Base-by-base conservation (phyloP, 1,140 invertebrate genomes). In the Pogonognathellus flavescens region DNA sequence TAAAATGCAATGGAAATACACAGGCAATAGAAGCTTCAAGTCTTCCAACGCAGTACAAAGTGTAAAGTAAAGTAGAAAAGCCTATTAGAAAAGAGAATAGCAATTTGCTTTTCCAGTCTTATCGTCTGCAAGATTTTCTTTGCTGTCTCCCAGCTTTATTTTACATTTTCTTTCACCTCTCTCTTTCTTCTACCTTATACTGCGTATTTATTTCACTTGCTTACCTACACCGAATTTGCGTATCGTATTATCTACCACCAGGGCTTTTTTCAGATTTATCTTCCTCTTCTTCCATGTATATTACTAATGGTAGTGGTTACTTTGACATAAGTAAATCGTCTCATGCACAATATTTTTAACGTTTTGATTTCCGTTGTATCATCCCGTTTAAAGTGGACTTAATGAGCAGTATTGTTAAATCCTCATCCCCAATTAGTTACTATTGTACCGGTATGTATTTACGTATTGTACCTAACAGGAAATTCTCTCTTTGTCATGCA, bases 31-130 rank as follows among this genome's bases (percentile, higher is more conserved):
- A 76, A 76, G n/a, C 41, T 50, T 6, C 41, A 76, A 76, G 16
- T 31, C 49, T 50, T 18, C 14, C 70, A 22, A 4, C 31, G 2
- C 31, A 66, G 20, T 66, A 50, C 70, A 76, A 76, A 76, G 31
- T 49, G 70, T 76, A 50, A 50, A 18, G 70, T 50, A 76, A 76
- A 76, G 70, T 50, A 76, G 70, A 76, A 76, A 76, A 76, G 25
- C 70, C 70, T 76, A 76, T 76, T 76, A 76, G 70, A 76, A 76
- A 50, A n/a, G 31, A 76, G 70, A 50, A 76, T 76, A 25, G n/a
- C 70, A 76, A 76, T 76, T 76, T 76, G 70, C 70, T 31, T 76
- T 49, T 76, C 11, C 41, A n/a, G n/a, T 76, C 25, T 49, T 76
- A 50, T 50, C 25, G 14, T n/a, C 6, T 76, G 22, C 70, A 31